Base-by-base conservation (phyloP, 2,113 vertebrate genomes). In the Caranx ignobilis region DNA sequence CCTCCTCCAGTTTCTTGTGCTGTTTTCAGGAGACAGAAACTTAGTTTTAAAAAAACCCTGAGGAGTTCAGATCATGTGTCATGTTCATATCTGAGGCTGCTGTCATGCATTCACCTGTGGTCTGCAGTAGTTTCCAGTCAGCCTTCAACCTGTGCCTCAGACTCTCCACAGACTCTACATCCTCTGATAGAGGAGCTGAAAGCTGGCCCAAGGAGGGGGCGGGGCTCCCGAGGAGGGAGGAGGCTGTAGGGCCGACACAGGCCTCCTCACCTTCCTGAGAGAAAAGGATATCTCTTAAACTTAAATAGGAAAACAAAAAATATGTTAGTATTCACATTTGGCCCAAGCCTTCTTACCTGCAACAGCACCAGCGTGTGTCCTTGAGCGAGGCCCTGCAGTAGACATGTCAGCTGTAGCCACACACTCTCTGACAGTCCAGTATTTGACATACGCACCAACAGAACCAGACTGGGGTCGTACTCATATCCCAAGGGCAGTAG, bases 401-500 rank as follows among this genome's bases (percentile, higher is more conserved):
- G 81, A 16, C 94, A 83, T 19, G 90, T 91, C 47, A 99, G 92
- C 9, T 98, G 95, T 43, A 91, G 94, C 93, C 96, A 96, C 1
- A 85, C 85, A 7, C 70, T 69, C 12, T 84, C 90, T 67, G 75
- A 81, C 66, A 96, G 82, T 16, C 63, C 87, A 11, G 90, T 93
- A 8, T 88, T 93, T 7, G 93, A 86, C 74, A 83, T 93, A 61
- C 94, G 66, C 0, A 78, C 94, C 93, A 97, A 50, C 62, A 99
- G 35, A 50, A 95, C 95, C 87, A 99, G 75, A 39, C 95, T 72
- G 0, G 97, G 97, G 78, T 95, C 92, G 18, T 95, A 97, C 89
- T 96, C 91, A 5, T 98, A 99, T 4, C 95, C 96, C 75, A 99
- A 48, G 50, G 97, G 97, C 88, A 99, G 94, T 37, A 99, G 89